A percentile compares a stretch with the other conserved stretches of the same genome.
Evolutionary conservation across 2,797 vertebrate genomes (phyloP).

Genomic region (Salarias fasciatus): DNA sequence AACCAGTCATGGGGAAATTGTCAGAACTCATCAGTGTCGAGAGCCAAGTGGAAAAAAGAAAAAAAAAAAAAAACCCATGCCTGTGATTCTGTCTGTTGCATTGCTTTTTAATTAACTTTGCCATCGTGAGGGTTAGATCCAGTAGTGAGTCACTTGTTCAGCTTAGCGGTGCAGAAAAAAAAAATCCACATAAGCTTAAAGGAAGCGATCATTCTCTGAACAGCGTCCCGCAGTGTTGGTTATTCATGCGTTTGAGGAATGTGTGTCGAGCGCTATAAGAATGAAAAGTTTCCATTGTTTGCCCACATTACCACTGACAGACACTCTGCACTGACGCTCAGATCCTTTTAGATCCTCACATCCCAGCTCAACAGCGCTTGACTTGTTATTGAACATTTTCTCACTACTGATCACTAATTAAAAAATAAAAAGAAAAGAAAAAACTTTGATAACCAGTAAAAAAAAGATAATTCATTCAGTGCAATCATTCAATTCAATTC

Average conservation of each 20-base stretch:
- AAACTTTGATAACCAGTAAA: neutral
- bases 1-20: slow-evolving; percentile 14
- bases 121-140: slow-evolving; percentile 19
- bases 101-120: slow-evolving; percentile 34
- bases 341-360: neutral
- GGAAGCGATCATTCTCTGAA: slow-evolving; percentile 20
- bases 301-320: neutral
- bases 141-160: slow-evolving; percentile 20
- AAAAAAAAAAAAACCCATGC: slow-evolving; percentile 5
- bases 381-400: neutral
- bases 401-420: too few relatives aligned
- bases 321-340: neutral
- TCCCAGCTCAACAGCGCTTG: neutral
- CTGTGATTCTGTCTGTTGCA: slow-evolving; percentile 12
- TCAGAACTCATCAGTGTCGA: slow-evolving; percentile 16
- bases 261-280: neutral
- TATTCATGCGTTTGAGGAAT: slow-evolving; percentile 16
- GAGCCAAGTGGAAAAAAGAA: slow-evolving; percentile 7
- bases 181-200: slow-evolving; percentile 17
- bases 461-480: neutral
- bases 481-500: too few relatives aligned
- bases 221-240: slow-evolving; percentile 1
- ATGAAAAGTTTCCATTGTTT: neutral
- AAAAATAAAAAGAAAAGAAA: too few relatives aligned
- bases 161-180: slow-evolving; percentile 20